These are phyloP conservation scores for Notodonta ziczac DNA, from an alignment of 2,888 invertebrate species.

Conservation along the genomic window DNA sequence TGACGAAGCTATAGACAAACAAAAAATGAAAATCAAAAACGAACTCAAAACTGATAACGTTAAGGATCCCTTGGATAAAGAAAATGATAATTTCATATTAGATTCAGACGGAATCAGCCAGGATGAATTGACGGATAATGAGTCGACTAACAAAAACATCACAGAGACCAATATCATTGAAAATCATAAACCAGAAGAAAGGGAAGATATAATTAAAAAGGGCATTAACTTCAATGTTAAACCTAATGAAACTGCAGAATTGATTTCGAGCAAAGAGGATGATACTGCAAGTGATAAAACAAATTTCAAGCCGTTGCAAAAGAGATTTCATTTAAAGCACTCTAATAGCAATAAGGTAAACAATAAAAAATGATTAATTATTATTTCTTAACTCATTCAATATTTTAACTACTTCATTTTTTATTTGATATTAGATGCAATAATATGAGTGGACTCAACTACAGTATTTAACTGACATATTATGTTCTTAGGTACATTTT, in stretches of 20 bases:
- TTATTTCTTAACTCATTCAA: too few relatives aligned
- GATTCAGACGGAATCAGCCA: conserved; percentile 25
- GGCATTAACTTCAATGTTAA: not conserved
- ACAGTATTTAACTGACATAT: too few relatives aligned
- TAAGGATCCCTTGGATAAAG: conserved; percentile 35
- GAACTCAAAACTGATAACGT: conserved; percentile 10
- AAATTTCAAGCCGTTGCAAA: conserved; percentile 30
- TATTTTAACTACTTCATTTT: too few relatives aligned
- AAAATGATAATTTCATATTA: conserved; percentile 45
- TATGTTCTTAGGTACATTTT: too few relatives aligned
- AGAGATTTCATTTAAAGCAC: conserved; percentile 32
- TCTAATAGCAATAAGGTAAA: not conserved
- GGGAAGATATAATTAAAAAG: not conserved
- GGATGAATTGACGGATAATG: conserved; percentile 31
- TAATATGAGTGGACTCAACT: too few relatives aligned
- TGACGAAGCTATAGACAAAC: conserved; percentile 7
- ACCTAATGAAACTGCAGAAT: not conserved
- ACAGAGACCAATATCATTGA: not conserved
- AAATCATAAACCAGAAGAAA: conserved; percentile 1
- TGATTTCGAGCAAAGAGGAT: conserved; percentile 5
- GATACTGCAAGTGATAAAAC: conserved; percentile 8
- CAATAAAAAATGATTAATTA: not conserved
- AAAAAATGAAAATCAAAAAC: conserved; percentile 3
- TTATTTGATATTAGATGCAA: too few relatives aligned
- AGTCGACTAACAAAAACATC: conserved; percentile 8